Percentiles rank a stretch among this genome's conserved stretches.
phyloP scores from a whole-genome alignment of 2,797 vertebrate species.

The Anguilla megastoma region DNA sequence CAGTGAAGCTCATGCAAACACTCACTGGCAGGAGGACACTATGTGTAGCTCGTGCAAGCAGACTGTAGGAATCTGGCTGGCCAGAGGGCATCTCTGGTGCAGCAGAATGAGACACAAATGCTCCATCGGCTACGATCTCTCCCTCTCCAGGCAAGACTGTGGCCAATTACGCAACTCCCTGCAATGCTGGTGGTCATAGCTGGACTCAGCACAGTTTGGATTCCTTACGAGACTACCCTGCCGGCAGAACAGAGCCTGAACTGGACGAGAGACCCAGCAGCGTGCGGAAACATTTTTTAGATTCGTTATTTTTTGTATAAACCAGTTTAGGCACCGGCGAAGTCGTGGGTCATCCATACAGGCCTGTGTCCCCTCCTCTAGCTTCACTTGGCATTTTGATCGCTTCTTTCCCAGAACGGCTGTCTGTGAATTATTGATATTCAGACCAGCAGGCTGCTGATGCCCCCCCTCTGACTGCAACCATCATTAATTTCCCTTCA shows the following conservation, averaged over 20 bases:
- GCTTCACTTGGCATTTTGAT: neutral
- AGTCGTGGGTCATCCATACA: neutral
- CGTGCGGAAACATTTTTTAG: neutral
- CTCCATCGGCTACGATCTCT: neutral
- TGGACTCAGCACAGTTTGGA: neutral
- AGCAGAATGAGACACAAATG: neutral
- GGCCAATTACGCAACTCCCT: neutral
- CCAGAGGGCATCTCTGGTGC: neutral
- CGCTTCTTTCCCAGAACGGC: neutral
- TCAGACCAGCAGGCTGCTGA: conserved; percentile 24
- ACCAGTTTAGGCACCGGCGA: neutral
- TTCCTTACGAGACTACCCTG: neutral
- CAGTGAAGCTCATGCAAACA: too few species aligned
- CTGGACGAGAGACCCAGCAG: neutral
- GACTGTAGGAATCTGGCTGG: neutral
- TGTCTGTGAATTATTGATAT: conserved; percentile 41
- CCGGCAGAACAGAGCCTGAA: neutral
- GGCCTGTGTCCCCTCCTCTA: neutral
- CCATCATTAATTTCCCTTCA: conserved; percentile 13
- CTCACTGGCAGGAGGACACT: neutral
- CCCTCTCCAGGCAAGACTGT: neutral
- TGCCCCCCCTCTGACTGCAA: neutral
- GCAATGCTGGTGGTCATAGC: neutral
- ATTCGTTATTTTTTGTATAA: neutral
- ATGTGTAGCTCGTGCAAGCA: too few species aligned